Evolutionary conservation across 2,888 invertebrate genomes (phyloP).

Genomic region (Cerastis leucographa): DNA sequence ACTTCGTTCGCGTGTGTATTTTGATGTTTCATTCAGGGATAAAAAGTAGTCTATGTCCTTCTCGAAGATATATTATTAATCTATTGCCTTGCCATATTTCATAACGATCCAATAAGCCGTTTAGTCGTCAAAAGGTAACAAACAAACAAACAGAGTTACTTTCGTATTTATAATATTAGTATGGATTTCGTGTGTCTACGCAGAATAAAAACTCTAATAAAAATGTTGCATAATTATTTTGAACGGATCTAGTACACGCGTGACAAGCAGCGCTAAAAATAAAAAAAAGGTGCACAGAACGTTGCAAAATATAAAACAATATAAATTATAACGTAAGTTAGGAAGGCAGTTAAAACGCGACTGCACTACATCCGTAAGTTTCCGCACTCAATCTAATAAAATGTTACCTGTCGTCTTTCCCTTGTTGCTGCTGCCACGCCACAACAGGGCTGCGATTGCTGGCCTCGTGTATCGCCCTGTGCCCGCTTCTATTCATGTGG

Average conservation of each 20-base stretch:
- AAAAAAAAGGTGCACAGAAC: constrained; percentile 35
- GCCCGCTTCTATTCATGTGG: constrained; percentile 84
- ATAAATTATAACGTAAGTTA: constrained; percentile 24
- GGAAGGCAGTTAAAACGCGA: constrained; percentile 36
- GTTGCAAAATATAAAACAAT: constrained; percentile 49
- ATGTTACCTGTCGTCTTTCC: constrained; percentile 81
- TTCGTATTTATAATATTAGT: too few species aligned
- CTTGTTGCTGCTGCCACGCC: constrained; percentile 88
- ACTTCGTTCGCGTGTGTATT: too few species aligned
- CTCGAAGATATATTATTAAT: too few species aligned
- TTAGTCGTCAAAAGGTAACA: too few species aligned
- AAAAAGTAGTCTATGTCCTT: too few species aligned
- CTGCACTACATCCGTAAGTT: constrained; percentile 32
- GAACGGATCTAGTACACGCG: constrained; percentile 42
- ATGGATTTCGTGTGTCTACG: background rate
- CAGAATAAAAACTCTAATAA: background rate
- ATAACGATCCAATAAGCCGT: too few species aligned
- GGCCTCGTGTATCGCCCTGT: constrained; percentile 73
- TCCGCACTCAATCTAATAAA: constrained; percentile 33
- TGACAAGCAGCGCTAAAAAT: constrained; percentile 42
- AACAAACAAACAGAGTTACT: too few species aligned
- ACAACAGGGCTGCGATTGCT: constrained; percentile 79
- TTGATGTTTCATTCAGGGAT: too few species aligned
- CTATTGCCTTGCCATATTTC: too few species aligned
- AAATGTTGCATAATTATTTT: constrained; percentile 28